These are phyloP conservation scores for Callionymus lyra DNA, from an alignment of 2,113 vertebrate species.

Conservation along the genomic window DNA sequence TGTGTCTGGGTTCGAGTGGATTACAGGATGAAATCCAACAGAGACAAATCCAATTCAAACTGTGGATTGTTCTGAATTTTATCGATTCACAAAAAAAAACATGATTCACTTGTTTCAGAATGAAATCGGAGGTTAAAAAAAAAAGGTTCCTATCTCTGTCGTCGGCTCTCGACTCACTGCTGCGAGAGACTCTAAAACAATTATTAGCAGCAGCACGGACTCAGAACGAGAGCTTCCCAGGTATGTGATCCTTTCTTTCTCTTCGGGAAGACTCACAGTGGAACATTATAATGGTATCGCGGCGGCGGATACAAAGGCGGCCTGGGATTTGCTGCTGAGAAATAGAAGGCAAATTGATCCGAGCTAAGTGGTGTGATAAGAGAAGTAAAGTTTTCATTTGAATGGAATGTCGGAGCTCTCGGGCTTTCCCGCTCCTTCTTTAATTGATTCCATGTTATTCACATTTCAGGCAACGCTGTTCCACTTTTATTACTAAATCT, in stretches of 20 bases:
- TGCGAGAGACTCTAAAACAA: slow-evolving; percentile 20
- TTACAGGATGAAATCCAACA: too few relatives aligned
- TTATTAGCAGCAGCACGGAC: slow-evolving; percentile 10
- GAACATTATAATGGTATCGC: slow-evolving; percentile 16
- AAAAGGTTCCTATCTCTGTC: too few relatives aligned
- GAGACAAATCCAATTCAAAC: too few relatives aligned
- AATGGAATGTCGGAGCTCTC: slow-evolving; percentile 29
- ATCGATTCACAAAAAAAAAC: too few relatives aligned
- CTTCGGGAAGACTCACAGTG: slow-evolving; percentile 13
- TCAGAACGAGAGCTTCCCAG: slow-evolving; percentile 7
- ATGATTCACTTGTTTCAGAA: too few relatives aligned
- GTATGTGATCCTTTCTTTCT: slow-evolving; percentile 10
- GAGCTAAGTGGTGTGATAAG: slow-evolving; percentile 27
- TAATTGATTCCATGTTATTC: slow-evolving; percentile 25
- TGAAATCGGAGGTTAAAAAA: too few relatives aligned
- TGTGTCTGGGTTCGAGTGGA: too few relatives aligned
- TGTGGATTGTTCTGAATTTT: too few relatives aligned
- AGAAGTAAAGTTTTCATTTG: slow-evolving; percentile 35
- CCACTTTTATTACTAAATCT: too few relatives aligned
- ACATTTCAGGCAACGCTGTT: too few relatives aligned
- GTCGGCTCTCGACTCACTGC: slow-evolving; percentile 12
- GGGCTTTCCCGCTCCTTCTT: slow-evolving; percentile 28
- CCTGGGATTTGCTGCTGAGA: slow-evolving; percentile 13
- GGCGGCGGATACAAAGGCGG: slow-evolving; percentile 12
- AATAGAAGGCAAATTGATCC: slow-evolving; percentile 23